Base-by-base conservation (phyloP, 2,888 invertebrate genomes). In the Heliconius cydno region DNA sequence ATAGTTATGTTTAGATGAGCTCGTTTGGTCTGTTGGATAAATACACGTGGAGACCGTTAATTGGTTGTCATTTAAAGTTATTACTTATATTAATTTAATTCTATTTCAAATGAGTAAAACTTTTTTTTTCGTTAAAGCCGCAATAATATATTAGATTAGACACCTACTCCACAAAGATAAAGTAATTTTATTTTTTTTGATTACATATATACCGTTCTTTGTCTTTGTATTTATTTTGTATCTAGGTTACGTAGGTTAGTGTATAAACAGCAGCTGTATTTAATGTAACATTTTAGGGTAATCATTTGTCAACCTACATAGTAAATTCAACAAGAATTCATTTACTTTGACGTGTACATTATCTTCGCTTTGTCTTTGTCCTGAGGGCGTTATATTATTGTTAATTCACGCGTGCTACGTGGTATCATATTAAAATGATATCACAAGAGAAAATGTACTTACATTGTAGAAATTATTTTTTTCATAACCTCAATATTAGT, bases 331-430 rank as follows among this genome's bases (percentile, higher is more conserved):
- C 34, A 38, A 34, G 60, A 73, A 73, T 73, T 38, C 57, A 73
- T 73, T 73, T 25, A 73, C 73, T 73, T 73, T 73, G 73, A 60
- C 73, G 73, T 73, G 60, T 34, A 73, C 38, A 60, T 60, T 60
- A 60, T 73, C 34, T 73, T 73, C 73, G 13, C 60, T 72, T 52
- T 76, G 76, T 76, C 28, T 38, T 76, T 38, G 38, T 41, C 71
- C 76, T 65, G 57, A 77, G 46, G 77, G 77, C 60, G 73, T 52
- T 22, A 65, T 22, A 34, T 46, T 70, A 84, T 81, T 41, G 63
- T 71, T 81, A 83, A 83, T 82, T 82, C 81, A 86, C 83, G 86
- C 87, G 87, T 87, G 88, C 82, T 82, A 68, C 38, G 38, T 46
- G 25, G 77, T 82, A 67, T 81, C 82, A 83, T 84, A 85, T 88